Base-by-base conservation (phyloP, 2,888 invertebrate species). In the Biston betularia region DNA sequence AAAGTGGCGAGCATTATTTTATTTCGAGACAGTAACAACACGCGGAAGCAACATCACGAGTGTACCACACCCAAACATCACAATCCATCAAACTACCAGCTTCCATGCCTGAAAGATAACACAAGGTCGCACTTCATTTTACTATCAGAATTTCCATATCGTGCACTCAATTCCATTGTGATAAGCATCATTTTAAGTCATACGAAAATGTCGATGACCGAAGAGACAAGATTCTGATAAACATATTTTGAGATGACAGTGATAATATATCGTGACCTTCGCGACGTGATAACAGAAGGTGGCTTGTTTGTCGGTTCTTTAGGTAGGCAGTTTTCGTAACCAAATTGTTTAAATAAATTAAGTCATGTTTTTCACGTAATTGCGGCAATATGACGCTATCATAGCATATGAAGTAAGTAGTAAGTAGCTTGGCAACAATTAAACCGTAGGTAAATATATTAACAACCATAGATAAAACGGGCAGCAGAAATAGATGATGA, bases 211-310 rank as follows among this genome's bases (percentile, higher is more conserved):
- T 73, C 71, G 75, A 68, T 76, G 74, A 75, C 70, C 70, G 56
- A 77, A 78, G 1, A 35, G 14, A 70, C 65, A 72, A 68, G 65
- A 68, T 77, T 73, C 67, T 80, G 86, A 88, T 86, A 86, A 83
- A 77, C 70, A 73, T 73, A 49, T 49, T 49, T n/a, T 80, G 71
- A 82, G 84, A 86, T 86, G 83, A 82, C 81, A 82, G 70, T 78
- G 86, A 89, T 88, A 87, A 83, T 75, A 65, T 75, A 82, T 79
- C 72, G 52, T 78, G 80, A 64, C 88, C 88, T 89, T 89, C 83
- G 44, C 59, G 55, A 65, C 45, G 63, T 61, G 75, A 75, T 75
- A 72, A 73, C 65, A 69, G 59, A 63, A 74, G 69, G 68, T 68
- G 68, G 60, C 54, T 50, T 70, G 63, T 67, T 69, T 66, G 63